phyloP scores from a whole-genome alignment of 2,888 invertebrate genomes.

The Dasypogon diadema region DNA sequence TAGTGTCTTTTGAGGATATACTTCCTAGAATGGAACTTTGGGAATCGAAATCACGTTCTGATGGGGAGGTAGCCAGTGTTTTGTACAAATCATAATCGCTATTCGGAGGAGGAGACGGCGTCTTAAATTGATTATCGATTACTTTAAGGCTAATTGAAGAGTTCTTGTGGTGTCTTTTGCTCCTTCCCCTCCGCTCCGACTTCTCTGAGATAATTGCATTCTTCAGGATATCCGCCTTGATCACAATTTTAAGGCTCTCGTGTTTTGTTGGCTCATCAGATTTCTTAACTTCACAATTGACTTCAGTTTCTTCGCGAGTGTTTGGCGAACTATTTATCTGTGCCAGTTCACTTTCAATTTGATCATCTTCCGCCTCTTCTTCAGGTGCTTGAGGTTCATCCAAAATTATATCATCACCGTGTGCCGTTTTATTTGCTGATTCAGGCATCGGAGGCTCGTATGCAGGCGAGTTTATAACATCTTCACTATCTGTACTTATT shows the following conservation, averaged over 20 bases:
- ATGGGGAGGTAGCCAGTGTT: conserved; percentile 71
- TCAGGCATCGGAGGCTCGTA: conserved; percentile 63
- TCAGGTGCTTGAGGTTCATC: conserved; percentile 25
- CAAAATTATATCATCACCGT: conserved; percentile 56
- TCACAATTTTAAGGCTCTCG: conserved; percentile 70
- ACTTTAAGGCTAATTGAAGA: conserved; percentile 59
- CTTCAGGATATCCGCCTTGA: conserved; percentile 67
- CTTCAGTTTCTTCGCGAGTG: neutral
- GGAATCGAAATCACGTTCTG: conserved; percentile 67
- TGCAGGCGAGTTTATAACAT: conserved; percentile 72
- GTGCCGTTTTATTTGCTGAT: conserved; percentile 56
- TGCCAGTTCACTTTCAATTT: conserved; percentile 22
- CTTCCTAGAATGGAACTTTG: conserved; percentile 68
- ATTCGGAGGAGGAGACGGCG: conserved; percentile 71
- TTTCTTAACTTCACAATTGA: neutral
- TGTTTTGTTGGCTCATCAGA: conserved; percentile 8
- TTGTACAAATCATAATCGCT: conserved; percentile 70
- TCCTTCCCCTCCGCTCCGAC: conserved; percentile 60
- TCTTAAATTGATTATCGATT: conserved; percentile 63
- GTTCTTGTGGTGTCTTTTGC: conserved; percentile 66
- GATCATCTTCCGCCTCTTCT: conserved; percentile 12
- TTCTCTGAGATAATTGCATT: conserved; percentile 62
- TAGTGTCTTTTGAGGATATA: conserved; percentile 67
- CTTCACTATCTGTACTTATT: conserved; percentile 76
- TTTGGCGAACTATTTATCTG: conserved; percentile 5